Conservation (phyloP, 2,797 vertebrate species). For the Bradypodion ventrale region DNA sequence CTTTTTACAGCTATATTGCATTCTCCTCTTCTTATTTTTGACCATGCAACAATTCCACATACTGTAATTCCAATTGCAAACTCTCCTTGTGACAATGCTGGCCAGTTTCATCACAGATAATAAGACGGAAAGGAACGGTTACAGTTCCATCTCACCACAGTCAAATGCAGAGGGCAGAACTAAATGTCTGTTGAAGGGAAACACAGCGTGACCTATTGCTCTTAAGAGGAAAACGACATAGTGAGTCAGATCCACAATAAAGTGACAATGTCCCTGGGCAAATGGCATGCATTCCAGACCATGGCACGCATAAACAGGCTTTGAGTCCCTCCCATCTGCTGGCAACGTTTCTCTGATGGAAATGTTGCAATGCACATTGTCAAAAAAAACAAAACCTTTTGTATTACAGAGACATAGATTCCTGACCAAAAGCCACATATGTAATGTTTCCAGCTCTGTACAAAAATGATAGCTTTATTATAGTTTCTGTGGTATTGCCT, state of each 20-base stretch:
- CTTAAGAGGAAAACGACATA: conserved; percentile 7
- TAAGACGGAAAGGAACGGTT: background rate
- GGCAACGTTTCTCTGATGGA: background rate
- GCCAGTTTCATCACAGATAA: background rate
- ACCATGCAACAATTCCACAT: background rate
- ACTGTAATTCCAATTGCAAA: background rate
- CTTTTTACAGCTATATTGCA: background rate
- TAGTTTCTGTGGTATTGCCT: too few species aligned
- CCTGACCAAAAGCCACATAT: background rate
- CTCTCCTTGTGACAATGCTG: background rate
- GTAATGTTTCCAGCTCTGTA: background rate
- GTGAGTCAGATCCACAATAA: background rate
- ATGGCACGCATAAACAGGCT: background rate
- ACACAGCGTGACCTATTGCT: background rate
- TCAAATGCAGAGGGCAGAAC: background rate
- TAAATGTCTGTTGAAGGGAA: background rate
- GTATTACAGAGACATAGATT: background rate
- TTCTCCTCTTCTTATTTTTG: background rate
- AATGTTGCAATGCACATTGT: background rate
- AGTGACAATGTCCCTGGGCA: background rate
- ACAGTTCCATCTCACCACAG: background rate
- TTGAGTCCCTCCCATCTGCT: background rate
- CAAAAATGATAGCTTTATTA: background rate
- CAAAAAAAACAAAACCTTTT: background rate
- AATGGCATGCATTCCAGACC: background rate